Evolutionary conservation across 2,113 vertebrate species (phyloP).

Genomic region (Ptychochromis oligacanthus): DNA sequence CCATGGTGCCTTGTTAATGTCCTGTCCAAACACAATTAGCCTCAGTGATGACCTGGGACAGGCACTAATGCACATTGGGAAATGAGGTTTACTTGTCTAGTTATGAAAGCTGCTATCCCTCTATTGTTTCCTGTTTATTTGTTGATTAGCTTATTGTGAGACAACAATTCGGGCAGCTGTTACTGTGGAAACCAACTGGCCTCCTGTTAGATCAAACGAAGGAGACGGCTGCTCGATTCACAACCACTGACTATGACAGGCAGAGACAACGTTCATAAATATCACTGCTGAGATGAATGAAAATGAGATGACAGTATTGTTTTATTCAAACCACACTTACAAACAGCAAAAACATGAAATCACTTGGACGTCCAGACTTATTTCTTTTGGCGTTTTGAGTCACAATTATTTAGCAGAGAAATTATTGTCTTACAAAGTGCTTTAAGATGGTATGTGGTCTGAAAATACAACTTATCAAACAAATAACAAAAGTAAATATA

Average conservation of each 20-base stretch:
- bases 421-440: background rate
- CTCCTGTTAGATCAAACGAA: background rate
- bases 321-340: conserved; percentile 31
- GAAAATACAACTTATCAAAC: background rate
- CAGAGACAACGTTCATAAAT: background rate
- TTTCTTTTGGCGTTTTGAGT: fast-evolving
- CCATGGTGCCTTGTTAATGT: background rate
- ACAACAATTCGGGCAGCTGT: background rate
- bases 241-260: background rate
- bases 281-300: background rate
- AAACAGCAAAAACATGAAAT: background rate
- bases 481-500: background rate
- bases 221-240: background rate
- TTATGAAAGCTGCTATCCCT: background rate
- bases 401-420: background rate
- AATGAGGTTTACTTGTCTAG: conserved; percentile 1
- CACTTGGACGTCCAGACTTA: too few relatives aligned
- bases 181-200: conserved; percentile 25
- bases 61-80: conserved; percentile 13
- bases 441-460: background rate
- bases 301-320: background rate
- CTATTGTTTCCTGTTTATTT: conserved; percentile 25
- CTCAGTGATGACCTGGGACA: background rate
- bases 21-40: background rate
- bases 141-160: conserved; percentile 22